Base-by-base conservation (phyloP, 2,888 invertebrate genomes). In the Eumacrocentrus americanus region DNA sequence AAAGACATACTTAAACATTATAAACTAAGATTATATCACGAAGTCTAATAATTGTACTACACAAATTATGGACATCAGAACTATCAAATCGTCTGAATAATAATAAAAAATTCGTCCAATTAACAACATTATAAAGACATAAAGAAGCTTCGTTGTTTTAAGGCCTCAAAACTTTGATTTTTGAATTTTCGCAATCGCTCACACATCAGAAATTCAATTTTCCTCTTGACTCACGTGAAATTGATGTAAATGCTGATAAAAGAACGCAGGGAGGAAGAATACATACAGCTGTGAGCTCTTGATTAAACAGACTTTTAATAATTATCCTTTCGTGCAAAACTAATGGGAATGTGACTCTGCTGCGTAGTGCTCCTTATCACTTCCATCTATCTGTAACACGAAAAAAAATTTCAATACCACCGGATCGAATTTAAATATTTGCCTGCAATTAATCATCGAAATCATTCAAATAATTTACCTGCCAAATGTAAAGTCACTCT, bases 401-500 rank as follows among this genome's bases (percentile, higher is more conserved):
- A 63, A 60, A 44, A 61, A 18, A n/a, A 7, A 9, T 16, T 9
- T 25, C 22, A 46, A 12, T 25, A 23, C 2, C 20, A 25, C n/a
- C 23, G n/a, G n/a, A n/a, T n/a, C n/a, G n/a, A n/a, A 23, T 25
- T 23, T 7, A 46, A 61, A 16, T n/a, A n/a, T 57, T 40, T n/a
- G n/a, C n/a, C n/a, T n/a, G n/a, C n/a, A n/a, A 22, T 52, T 44
- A 16, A 80, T 80, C 29, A 16, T 29, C 18, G n/a, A 55, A 54
- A 34, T 23, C 38, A 38, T 6, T 25, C 46, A 6, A 20, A 53
- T 63, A 50, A 54, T 77, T 76, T 79, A 95, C 95, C 97, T 91
- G 76, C 90, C 90, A 76, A 94, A 97, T 0, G 96, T 94, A 77
- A 94, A 97, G 72, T 94, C 91, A 75, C 94, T 95, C 80, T 98